phyloP scores from a whole-genome alignment of 2,888 invertebrate genomes.

The Dryadula phaetusa region DNA sequence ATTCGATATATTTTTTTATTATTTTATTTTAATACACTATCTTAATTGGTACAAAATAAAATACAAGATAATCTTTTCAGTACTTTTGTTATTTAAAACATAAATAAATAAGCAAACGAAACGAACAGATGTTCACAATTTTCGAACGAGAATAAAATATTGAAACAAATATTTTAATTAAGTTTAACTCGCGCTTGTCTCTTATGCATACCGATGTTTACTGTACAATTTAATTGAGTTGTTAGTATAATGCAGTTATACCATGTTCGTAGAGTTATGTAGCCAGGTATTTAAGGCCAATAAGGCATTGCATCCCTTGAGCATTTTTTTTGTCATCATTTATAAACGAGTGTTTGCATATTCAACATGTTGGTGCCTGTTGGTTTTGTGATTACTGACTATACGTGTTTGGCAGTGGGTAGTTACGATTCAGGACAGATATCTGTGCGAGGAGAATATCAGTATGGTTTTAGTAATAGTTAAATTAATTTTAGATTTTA shows the following conservation, averaged over 20 bases:
- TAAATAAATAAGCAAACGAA: not conserved
- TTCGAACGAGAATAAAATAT: conserved; percentile 3
- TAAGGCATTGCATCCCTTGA: conserved; percentile 33
- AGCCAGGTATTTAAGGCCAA: conserved; percentile 33
- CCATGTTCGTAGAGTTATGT: conserved; percentile 34
- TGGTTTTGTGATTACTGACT: not conserved
- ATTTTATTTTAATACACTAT: too few species aligned
- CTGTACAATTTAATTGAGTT: conserved; percentile 37
- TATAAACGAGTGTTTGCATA: conserved; percentile 12
- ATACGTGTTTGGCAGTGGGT: not conserved
- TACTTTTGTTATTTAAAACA: not conserved
- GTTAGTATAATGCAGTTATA: conserved; percentile 34
- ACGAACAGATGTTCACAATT: not conserved
- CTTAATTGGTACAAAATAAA: too few species aligned
- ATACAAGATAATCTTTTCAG: too few species aligned
- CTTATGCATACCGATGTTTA: conserved; percentile 24
- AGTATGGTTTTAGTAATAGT: too few species aligned
- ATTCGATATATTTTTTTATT: too few species aligned
- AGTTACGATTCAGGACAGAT: not conserved
- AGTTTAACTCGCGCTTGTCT: conserved; percentile 26
- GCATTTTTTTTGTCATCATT: conserved; percentile 25
- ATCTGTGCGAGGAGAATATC: not conserved
- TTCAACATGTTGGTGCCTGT: not conserved
- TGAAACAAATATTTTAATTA: conserved; percentile 19
- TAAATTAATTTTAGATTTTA: too few species aligned